Evolutionary conservation across 1,140 invertebrate genomes (phyloP).

Genomic region (Chrysomallon squamiferum): DNA sequence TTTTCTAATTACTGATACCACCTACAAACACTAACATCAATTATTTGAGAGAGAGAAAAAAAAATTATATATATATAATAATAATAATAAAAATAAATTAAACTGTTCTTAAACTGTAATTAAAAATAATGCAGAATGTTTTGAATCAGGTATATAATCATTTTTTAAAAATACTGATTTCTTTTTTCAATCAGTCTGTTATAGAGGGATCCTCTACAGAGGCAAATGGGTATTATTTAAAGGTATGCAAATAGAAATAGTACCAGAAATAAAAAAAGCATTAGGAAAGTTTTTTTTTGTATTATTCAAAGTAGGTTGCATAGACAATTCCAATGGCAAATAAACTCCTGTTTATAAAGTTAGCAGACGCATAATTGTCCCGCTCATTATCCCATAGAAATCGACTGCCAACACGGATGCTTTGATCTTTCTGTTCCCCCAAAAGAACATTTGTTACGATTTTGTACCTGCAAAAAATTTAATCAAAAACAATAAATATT

Average conservation of each 20-base stretch:
- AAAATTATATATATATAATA: too few relatives aligned
- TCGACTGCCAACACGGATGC: conserved; percentile 41
- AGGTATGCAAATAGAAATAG: too few relatives aligned
- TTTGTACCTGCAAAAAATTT: conserved; percentile 39
- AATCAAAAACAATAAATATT: not conserved
- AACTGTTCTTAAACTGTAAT: too few relatives aligned
- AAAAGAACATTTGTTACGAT: conserved; percentile 40
- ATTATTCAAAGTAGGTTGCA: conserved; percentile 38
- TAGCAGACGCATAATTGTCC: conserved; percentile 43
- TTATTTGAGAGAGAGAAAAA: too few relatives aligned
- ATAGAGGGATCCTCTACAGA: not conserved
- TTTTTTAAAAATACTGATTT: too few relatives aligned
- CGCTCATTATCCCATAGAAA: conserved; percentile 49
- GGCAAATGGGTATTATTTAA: not conserved
- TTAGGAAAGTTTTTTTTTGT: too few relatives aligned
- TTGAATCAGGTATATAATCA: too few relatives aligned
- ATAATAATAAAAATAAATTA: too few relatives aligned
- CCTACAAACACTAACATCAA: too few relatives aligned
- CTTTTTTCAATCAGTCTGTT: not conserved
- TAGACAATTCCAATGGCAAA: conserved; percentile 39
- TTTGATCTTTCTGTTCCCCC: conserved; percentile 44
- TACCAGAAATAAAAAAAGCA: too few relatives aligned
- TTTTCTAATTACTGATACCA: too few relatives aligned
- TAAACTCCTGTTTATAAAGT: conserved; percentile 37
- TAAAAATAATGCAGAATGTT: too few relatives aligned